Evolutionary conservation across 2,888 invertebrate species (phyloP), one percentile per base, ranked within the genome.

Genomic region (Serripes groenlandicus): DNA sequence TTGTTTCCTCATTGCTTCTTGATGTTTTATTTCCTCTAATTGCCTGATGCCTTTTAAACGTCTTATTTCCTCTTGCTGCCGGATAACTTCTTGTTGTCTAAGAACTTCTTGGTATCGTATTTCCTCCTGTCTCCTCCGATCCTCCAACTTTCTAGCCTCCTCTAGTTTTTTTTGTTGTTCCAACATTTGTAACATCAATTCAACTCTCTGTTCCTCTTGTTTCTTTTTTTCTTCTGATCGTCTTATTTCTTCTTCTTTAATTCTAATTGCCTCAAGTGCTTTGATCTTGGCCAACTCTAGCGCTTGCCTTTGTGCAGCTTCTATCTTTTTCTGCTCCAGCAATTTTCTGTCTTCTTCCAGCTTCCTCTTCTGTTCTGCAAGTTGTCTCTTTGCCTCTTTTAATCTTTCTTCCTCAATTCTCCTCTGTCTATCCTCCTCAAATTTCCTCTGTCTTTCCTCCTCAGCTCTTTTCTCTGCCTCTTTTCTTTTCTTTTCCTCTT

Each of bases 311-410:
- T 64, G 23, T 42, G 23, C 23, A 37, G 37, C 52, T 23, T 28
- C 15, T 52, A 62, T 58, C 32, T 32, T 73, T 52, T 42, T 60
- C 60, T 42, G 66, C 58, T 37, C 37, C 15, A 28, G 42, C 34
- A 54, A 18, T 58, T 69, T 66, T 66, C 42, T 66, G 3, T 66
- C 42, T 28, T 66, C 66, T 21, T 66, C 66, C 23, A 34, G 21
- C 7, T 34, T 66, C 42, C 35, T 66, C 42, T 66, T 28, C 26
- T 66, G 42, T 11, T 28, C 54, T 7, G 34, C 5, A 32, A 69
- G 34, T 28, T 28, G 49, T 34, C n/a, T 32, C 34, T 49, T 68
- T 1, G 62, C 60, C 21, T 49, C 62, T 26, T 74, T 64, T 52
- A 32, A 32, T 15, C 42, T 37, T 11, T 42, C 42, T 26, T 66